phyloP scores from a whole-genome alignment of 2,797 vertebrate genomes.

The Bucorvus abyssinicus region DNA sequence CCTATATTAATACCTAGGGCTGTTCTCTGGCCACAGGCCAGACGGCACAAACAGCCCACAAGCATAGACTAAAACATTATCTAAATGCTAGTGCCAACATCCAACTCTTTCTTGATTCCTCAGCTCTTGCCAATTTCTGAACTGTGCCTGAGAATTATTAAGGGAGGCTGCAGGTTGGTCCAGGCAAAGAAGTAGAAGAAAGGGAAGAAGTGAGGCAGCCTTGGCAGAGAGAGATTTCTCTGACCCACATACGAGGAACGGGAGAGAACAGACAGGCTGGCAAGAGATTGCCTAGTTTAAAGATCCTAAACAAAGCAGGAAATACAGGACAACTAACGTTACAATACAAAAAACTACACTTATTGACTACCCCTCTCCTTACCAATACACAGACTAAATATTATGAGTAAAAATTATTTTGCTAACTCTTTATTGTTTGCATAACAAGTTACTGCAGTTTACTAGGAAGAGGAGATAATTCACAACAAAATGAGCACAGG shows the following conservation, averaged over 20 bases:
- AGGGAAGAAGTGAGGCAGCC: neutral
- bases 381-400: neutral
- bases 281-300: neutral
- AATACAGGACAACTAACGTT: neutral
- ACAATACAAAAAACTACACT: neutral
- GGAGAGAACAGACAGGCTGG: neutral
- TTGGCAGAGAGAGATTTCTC: neutral
- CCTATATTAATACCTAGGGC: neutral
- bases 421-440: neutral
- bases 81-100: neutral
- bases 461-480: neutral
- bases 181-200: neutral
- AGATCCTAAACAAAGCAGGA: neutral
- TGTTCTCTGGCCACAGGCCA: neutral
- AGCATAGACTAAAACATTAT: neutral
- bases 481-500: neutral
- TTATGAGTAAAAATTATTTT: neutral
- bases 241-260: neutral
- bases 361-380: neutral
- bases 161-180: neutral
- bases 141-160: neutral
- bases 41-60: neutral
- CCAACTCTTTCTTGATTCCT: accelerated
- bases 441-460: neutral
- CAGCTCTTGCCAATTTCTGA: neutral